Percentiles rank a stretch among this genome's conserved stretches.
Conservation (phyloP, 1,140 invertebrate species). For the Penaeus japonicus region DNA sequence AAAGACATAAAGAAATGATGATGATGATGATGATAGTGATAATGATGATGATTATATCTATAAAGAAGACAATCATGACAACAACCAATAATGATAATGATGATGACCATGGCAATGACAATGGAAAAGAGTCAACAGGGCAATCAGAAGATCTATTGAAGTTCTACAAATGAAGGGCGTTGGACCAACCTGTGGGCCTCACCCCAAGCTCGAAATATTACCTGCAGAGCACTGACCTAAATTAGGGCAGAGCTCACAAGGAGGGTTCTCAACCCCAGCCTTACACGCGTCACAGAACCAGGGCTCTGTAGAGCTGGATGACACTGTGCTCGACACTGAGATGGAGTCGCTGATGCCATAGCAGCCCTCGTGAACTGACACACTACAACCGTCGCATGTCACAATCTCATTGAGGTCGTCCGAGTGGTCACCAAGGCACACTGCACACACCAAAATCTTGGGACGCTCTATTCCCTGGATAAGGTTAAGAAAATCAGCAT, state of each 20-base stretch:
- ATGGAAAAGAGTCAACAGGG: too few relatives aligned
- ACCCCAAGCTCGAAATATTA: neutral
- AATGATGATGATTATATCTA: too few relatives aligned
- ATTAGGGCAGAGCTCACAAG: conserved; percentile 88
- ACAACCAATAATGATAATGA: too few relatives aligned
- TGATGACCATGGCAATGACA: too few relatives aligned
- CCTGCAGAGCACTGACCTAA: conserved; percentile 66
- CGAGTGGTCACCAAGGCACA: conserved; percentile 90
- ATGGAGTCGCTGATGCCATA: conserved; percentile 94
- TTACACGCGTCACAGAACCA: conserved; percentile 99
- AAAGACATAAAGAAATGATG: too few relatives aligned
- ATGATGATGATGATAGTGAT: too few relatives aligned
- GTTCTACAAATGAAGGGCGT: neutral
- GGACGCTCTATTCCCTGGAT: conserved; percentile 48
- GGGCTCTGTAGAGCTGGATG: conserved; percentile 91
- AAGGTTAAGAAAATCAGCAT: neutral
- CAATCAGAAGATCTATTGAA: neutral
- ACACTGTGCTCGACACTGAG: conserved; percentile 88
- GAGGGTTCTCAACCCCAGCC: conserved; percentile 84
- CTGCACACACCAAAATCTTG: conserved; percentile 78
- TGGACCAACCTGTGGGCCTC: neutral
- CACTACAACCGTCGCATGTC: conserved; percentile 94
- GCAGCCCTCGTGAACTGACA: conserved; percentile 96
- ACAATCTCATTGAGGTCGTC: conserved; percentile 95
- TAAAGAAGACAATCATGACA: too few relatives aligned